Evolutionary conservation across 2,888 invertebrate species (phyloP), one percentile per base, ranked within the genome.

Genomic region (Diaprepes abbreviatus): DNA sequence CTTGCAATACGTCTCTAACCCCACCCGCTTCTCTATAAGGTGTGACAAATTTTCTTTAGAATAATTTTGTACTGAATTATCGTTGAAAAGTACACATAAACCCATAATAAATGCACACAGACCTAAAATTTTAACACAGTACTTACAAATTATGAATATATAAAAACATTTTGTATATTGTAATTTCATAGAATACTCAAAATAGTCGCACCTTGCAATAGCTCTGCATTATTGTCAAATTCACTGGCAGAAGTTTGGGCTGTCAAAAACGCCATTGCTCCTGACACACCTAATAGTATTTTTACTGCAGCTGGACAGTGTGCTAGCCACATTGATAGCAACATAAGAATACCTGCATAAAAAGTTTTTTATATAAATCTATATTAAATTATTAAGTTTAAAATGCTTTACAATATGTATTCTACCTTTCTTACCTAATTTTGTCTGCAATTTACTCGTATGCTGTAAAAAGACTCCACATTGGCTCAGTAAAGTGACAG

Each of bases 401-500:
- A n/a, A n/a, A n/a, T n/a, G n/a, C n/a, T n/a, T n/a, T n/a, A 36
- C n/a, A 40, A 40, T 3, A 40, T 40, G 16, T 24, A 24, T 28
- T 28, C 6, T 28, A 28, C 33, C 3, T 2, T 50, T 50, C 10
- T 50, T 64, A 73, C 73, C 73, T 54, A 98, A 89, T 88, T 94
- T 91, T 33, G 93, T 90, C 82, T 95, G 95, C 33, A 93, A 84
- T 81, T 93, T 92, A 16, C 89, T 90, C 12, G 93, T 91, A 83
- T 93, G 94, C 81, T 96, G 95, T 70, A 98, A 85, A 73, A 95
- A 88, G 78, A 91, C 87, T 3, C 93, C 91, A 79, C 96, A 94
- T 82, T 98, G 97, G 77, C 96, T 93, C 73, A 99, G 86, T 69
- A 99, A 86, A 1, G 96, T 93, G 9, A 96, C 92, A 0, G 98